phyloP scores from a whole-genome alignment of 2,113 vertebrate species.

The Bagarius yarrelli region DNA sequence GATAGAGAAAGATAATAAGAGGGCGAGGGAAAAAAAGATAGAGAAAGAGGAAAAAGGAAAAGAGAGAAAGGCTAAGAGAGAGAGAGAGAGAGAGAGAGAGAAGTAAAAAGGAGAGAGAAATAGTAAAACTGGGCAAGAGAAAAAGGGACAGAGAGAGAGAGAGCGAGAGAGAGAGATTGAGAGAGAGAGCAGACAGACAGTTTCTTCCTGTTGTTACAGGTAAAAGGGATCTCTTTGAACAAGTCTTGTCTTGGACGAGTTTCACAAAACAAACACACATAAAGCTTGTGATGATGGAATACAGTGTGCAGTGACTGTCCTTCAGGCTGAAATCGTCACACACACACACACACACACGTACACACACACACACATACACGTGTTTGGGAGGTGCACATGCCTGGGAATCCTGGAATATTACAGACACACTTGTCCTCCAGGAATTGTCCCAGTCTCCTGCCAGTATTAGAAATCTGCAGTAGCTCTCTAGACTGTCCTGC shows the following conservation, averaged over 20 bases:
- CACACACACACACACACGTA: conserved; percentile 12
- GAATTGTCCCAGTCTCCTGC: neutral
- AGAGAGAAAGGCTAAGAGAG: neutral
- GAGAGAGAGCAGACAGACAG: neutral
- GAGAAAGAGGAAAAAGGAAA: neutral
- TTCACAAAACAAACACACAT: conserved; percentile 32
- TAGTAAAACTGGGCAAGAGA: neutral
- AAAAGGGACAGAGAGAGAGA: neutral
- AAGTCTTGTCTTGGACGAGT: conserved; percentile 58
- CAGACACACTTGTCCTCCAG: neutral
- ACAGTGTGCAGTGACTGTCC: neutral
- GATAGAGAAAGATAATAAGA: no score
- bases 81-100: neutral
- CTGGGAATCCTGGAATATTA: neutral
- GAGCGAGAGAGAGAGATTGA: neutral
- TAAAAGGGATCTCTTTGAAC: conserved; percentile 61
- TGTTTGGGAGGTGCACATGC: neutral
- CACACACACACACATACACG: conserved; percentile 5
- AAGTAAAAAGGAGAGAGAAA: neutral
- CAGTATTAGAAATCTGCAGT: neutral
- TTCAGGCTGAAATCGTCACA: conserved; percentile 5
- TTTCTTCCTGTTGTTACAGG: conserved; percentile 52
- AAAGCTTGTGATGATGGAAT: neutral
- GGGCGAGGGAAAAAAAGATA: neutral
- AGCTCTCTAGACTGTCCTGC: no score